Evolutionary conservation across 2,797 vertebrate genomes (phyloP), one percentile per base, ranked within the genome.

Genomic region (Sebastes elongatus): DNA sequence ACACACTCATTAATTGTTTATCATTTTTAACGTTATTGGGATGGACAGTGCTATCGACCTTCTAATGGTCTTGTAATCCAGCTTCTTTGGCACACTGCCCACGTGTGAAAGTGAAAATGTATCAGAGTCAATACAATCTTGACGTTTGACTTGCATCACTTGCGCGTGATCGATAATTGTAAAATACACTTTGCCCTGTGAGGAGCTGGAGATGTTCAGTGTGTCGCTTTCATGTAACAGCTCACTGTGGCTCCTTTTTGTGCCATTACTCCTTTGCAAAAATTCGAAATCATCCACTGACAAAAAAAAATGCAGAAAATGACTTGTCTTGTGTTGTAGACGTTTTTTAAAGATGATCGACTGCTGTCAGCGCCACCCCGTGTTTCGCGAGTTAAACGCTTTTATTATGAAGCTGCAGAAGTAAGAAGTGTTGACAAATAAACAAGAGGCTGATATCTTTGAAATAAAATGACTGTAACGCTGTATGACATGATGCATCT

Each of bases 1-100:
- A 91, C 76, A 88, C 73, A 80, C 82, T 75, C 76, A 89, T 90
- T 89, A 91, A 83, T 88, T 86, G 88, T 89, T 89, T 68, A 88
- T 86, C 57, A 64, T 89, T 86, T 90, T 79, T 74, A 81, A 84
- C 83, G 75, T 80, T 89, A 87, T 81, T 83, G 77, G 63, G 73
- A 86, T 64, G 79, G 85, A 81, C 84, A 78, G 57, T 28, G 63
- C 70, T 71, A 60, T 83, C n/a, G 52, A 82, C 82, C 80, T 28
- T 83, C 59, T 76, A 74, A 84, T 79, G 69, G 68, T 67, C 75
- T 60, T 69, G 18, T 70, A 70, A 85, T 88, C 60, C 67, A 52
- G 71, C 46, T 77, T 60, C 46, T 71, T 66, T 81, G 74, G 78
- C 52, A 53, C 30, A 25, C n/a, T 73, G 63, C 64, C 62, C 22